Base-by-base conservation (phyloP, 2,888 invertebrate genomes). In the Fissipunctia ypsillon region DNA sequence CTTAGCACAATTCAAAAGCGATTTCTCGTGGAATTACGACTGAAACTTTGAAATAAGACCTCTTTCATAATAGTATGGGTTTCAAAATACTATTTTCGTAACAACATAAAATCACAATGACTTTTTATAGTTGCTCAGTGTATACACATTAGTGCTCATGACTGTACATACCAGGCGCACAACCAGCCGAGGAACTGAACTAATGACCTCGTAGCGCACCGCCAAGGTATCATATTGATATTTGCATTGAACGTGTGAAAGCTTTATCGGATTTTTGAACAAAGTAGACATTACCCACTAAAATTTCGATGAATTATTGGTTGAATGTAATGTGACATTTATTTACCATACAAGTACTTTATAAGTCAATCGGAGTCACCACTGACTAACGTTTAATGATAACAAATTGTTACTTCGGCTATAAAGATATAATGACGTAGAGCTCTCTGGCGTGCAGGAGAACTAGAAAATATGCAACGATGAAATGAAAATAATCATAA, bases 161-260 rank as follows among this genome's bases (percentile, higher is more conserved):
- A n/a, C n/a, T n/a, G n/a, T n/a, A n/a, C n/a, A n/a, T n/a, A n/a
- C n/a, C n/a, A 74, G 74, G 75, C 48, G 12, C 9, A 1, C 75
- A 74, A 54, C 19, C 25, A 14, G 56, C 66, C 22, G 31, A 41
- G 60, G 67, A 69, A 31, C 50, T 80, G 65, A 69, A 35, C 54
- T 80, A 68, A 61, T 73, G 73, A 35, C 31, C 50, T 28, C 35
- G 57, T 31, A 54, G 65, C 41, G 57, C 57, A 1, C 79, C 57
- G 10, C 2, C 52, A 28, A 48, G 41, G 41, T 52, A 31, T 45
- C 19, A 52, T 68, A 54, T n/a, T 72, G 35, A 38, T 66, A 68
- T 69, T 43, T 22, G 60, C 25, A n/a, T 50, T 57, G 43, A 25
- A 54, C 41, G 65, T 22, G 57, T 65, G 43, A 50, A 74, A 60